A percentile compares a stretch with the other conserved stretches of the same genome.
Conservation (phyloP, 1,140 invertebrate genomes). For the Paraescarpia echinospica region DNA sequence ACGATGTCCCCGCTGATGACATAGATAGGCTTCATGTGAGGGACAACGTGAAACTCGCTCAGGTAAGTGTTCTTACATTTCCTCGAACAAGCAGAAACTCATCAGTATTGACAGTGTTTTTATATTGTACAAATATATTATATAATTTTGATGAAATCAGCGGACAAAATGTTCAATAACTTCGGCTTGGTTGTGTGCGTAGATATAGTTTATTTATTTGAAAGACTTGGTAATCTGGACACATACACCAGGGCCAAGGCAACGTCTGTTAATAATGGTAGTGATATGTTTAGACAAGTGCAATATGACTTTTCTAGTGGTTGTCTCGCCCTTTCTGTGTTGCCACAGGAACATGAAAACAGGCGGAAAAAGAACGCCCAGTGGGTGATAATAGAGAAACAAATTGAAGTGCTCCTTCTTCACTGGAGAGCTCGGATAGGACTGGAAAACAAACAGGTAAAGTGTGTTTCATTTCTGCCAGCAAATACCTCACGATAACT, state of each 20-base stretch:
- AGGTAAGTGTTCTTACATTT: slow-evolving; percentile 64
- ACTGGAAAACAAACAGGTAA: slow-evolving; percentile 64
- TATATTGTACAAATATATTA: neutral
- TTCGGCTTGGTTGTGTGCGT: no score
- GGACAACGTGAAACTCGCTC: slow-evolving; percentile 94
- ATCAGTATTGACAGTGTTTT: neutral
- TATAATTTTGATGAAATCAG: no score
- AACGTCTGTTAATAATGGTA: no score
- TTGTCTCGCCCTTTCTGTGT: neutral
- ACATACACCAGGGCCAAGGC: no score
- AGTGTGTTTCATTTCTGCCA: slow-evolving; percentile 7
- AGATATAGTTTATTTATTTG: no score
- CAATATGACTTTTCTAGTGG: neutral
- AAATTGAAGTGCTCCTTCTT: slow-evolving; percentile 74
- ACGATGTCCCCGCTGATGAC: slow-evolving; percentile 77
- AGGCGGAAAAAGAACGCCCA: slow-evolving; percentile 54
- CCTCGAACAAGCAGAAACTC: neutral
- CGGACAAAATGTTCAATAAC: no score
- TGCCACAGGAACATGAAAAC: slow-evolving; percentile 51
- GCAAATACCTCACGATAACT: neutral
- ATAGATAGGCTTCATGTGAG: slow-evolving; percentile 79
- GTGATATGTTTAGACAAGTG: no score
- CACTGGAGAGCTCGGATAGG: slow-evolving; percentile 86
- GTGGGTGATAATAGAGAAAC: slow-evolving; percentile 62
- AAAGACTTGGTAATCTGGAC: no score